Conservation (phyloP, 2,797 vertebrate species). For the Otolemur crassicaudatus region DNA sequence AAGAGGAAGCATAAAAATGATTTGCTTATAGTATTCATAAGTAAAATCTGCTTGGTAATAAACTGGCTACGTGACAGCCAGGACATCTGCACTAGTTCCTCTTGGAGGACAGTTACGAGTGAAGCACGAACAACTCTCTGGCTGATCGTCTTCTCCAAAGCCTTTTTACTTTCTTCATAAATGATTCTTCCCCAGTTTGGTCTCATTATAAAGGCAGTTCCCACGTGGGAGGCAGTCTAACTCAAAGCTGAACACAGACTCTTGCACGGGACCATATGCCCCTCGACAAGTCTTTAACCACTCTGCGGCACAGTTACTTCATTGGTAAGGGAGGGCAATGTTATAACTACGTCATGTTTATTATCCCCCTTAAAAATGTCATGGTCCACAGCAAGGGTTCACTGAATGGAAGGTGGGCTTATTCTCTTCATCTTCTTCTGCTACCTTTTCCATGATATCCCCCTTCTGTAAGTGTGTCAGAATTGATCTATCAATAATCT, state of each 20-base stretch:
- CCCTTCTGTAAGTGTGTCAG: neutral
- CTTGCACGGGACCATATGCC: neutral
- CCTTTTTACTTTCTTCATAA: constrained; percentile 17
- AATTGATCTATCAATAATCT: neutral
- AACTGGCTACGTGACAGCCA: constrained; percentile 1
- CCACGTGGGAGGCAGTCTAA: neutral
- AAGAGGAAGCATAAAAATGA: constrained; percentile 39
- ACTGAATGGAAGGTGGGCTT: neutral
- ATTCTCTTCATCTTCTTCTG: neutral
- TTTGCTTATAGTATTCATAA: constrained; percentile 37
- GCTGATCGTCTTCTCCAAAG: neutral
- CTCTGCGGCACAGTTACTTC: neutral
- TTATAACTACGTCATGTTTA: neutral
- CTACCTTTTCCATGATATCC: neutral
- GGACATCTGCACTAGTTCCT: neutral
- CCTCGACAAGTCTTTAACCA: neutral
- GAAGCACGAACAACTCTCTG: neutral
- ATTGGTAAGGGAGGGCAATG: neutral
- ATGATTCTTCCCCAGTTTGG: neutral
- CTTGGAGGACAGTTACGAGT: neutral
- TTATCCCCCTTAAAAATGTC: neutral
- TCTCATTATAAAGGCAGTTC: neutral
- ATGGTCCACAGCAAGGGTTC: neutral
- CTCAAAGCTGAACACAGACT: neutral
- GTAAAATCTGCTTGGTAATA: constrained; percentile 28